These are phyloP conservation scores for Choreutis nemorana DNA, from an alignment of 2,888 invertebrate genomes.

Conservation along the genomic window DNA sequence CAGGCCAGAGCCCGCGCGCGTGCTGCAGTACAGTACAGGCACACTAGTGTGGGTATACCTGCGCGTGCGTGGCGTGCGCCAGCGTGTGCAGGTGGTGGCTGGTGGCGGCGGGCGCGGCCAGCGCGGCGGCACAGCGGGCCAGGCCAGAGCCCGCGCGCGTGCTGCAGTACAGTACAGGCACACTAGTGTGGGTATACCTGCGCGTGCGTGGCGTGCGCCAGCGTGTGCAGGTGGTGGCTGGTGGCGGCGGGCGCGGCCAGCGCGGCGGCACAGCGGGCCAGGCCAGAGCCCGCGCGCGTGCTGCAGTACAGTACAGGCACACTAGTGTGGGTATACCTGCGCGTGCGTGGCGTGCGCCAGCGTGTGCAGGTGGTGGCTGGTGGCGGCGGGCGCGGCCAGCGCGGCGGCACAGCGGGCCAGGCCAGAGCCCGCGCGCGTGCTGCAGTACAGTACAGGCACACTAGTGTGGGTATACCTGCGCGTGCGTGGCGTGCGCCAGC, in stretches of 20 bases:
- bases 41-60: too few species aligned
- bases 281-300: background rate
- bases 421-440: too few species aligned
- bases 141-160: too few species aligned
- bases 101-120: conserved; percentile 1
- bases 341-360: conserved; percentile 62
- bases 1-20: too few species aligned
- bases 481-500: too few species aligned
- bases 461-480: too few species aligned
- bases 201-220: conserved; percentile 2
- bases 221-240: conserved; percentile 5
- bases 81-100: background rate
- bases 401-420: too few species aligned
- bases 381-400: conserved; percentile 68
- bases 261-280: background rate
- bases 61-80: too few species aligned
- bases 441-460: too few species aligned
- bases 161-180: too few species aligned
- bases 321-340: conserved; percentile 19
- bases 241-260: conserved; percentile 8
- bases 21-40: too few species aligned
- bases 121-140: background rate
- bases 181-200: background rate
- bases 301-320: too few species aligned
- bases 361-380: conserved; percentile 72